These are phyloP conservation scores for Cartodere bifasciata DNA, from an alignment of 2,888 invertebrate species.

Conservation along the genomic window DNA sequence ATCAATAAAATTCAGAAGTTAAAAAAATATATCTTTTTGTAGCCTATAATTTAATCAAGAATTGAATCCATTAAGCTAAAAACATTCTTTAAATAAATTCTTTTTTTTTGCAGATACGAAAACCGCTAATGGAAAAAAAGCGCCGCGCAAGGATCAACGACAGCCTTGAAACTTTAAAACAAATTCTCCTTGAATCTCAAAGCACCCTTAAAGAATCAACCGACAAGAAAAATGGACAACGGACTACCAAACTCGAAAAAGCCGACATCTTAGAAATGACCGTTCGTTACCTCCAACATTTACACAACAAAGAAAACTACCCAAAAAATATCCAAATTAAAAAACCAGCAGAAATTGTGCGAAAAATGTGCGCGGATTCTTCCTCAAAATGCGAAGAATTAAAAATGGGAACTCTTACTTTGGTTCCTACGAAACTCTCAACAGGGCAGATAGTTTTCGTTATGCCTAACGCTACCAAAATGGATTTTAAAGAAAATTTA, in stretches of 20 bases:
- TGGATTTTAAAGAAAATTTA: constrained; percentile 7
- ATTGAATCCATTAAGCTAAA: neutral
- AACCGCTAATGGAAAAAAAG: constrained; percentile 43
- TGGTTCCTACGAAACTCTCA: constrained; percentile 31
- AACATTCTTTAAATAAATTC: constrained; percentile 4
- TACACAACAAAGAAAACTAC: constrained; percentile 32
- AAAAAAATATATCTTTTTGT: neutral
- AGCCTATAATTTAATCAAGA: neutral
- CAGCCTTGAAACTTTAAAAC: constrained; percentile 39
- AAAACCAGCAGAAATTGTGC: constrained; percentile 14
- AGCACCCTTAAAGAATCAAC: constrained; percentile 25
- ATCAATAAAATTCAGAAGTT: constrained; percentile 1
- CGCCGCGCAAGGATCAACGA: constrained; percentile 42
- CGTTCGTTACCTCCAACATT: constrained; percentile 42
- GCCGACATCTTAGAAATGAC: constrained; percentile 54
- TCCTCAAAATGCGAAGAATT: constrained; percentile 21
- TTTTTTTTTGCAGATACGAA: constrained; percentile 31
- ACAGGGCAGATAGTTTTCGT: constrained; percentile 35
- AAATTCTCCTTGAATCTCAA: constrained; percentile 36
- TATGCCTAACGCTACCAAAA: constrained; percentile 22
- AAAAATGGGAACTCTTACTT: constrained; percentile 24
- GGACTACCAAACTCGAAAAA: constrained; percentile 49
- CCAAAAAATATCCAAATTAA: constrained; percentile 10
- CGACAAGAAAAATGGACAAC: constrained; percentile 22
- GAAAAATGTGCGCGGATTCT: constrained; percentile 23